These are phyloP conservation scores for Apistogramma diplotaenia DNA, from an alignment of 2,113 vertebrate genomes.

Conservation along the genomic window DNA sequence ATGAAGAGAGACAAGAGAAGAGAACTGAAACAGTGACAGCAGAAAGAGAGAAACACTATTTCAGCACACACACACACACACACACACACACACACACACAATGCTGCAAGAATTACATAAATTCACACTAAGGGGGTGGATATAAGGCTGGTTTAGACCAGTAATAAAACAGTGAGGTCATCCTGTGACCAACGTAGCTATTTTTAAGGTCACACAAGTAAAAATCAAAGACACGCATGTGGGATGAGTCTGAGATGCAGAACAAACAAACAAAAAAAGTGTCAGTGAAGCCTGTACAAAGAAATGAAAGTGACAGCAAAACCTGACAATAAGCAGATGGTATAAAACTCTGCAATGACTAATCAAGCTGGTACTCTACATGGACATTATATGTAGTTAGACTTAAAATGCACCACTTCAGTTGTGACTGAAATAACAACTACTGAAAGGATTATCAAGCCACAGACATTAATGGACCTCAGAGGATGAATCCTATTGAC, in stretches of 20 bases:
- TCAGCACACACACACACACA: not conserved
- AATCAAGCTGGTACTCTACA: not conserved
- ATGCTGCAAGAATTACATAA: constrained; percentile 32
- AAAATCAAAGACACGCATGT: not conserved
- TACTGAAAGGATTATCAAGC: not conserved
- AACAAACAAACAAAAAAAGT: not conserved
- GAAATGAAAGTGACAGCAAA: not conserved
- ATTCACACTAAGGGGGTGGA: constrained; percentile 11
- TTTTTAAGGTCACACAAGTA: not conserved
- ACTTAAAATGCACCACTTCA: not conserved
- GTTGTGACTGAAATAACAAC: not conserved
- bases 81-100: not conserved
- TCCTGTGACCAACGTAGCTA: not conserved
- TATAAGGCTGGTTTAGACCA: not conserved
- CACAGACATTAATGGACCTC: not conserved
- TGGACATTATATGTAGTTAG: not conserved
- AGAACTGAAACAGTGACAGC: not conserved
- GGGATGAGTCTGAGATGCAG: not conserved
- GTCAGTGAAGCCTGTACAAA: not conserved
- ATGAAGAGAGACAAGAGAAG: not conserved
- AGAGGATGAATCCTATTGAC: not conserved
- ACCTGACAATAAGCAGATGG: not conserved
- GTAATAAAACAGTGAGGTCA: not conserved
- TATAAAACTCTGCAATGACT: not conserved
- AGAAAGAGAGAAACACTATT: constrained; percentile 1